Conservation (phyloP, 2,113 vertebrate species). For the Gobiocypris rarus region DNA sequence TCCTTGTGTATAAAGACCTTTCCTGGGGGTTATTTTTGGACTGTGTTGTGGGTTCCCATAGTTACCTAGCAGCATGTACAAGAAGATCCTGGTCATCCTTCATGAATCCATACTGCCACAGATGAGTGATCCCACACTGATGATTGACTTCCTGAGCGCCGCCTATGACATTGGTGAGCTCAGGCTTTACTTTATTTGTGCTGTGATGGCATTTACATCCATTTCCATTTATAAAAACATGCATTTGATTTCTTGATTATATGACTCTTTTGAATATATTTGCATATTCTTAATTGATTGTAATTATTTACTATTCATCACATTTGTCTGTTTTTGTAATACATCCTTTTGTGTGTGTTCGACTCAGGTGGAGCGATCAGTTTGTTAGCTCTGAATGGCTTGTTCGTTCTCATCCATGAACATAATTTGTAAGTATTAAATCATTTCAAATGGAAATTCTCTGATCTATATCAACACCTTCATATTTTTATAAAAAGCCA, state of each 20-base stretch:
- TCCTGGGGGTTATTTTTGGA: neutral
- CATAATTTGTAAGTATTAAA: slow-evolving; percentile 92
- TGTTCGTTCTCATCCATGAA: slow-evolving; percentile 93
- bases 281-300: neutral
- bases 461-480: neutral
- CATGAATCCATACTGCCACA: slow-evolving; percentile 90
- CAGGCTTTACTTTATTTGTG: neutral
- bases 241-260: too few species aligned
- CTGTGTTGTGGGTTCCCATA: slow-evolving; percentile 58
- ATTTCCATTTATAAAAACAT: too few species aligned
- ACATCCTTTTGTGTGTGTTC: slow-evolving; percentile 24
- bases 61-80: slow-evolving; percentile 88
- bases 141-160: slow-evolving; percentile 93
- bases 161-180: slow-evolving; percentile 90
- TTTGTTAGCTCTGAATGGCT: slow-evolving; percentile 91
- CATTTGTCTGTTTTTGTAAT: neutral
- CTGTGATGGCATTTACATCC: neutral
- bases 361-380: slow-evolving; percentile 91
- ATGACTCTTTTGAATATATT: neutral
- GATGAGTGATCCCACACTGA: slow-evolving; percentile 89
- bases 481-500: neutral
- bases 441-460: neutral
- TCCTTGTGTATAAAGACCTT: neutral
- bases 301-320: neutral
- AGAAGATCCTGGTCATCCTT: slow-evolving; percentile 88